A percentile compares a stretch with the other conserved stretches of the same genome.
These are phyloP conservation scores for Thymelicus acteon DNA, from an alignment of 2,888 invertebrate genomes.

Conservation along the genomic window DNA sequence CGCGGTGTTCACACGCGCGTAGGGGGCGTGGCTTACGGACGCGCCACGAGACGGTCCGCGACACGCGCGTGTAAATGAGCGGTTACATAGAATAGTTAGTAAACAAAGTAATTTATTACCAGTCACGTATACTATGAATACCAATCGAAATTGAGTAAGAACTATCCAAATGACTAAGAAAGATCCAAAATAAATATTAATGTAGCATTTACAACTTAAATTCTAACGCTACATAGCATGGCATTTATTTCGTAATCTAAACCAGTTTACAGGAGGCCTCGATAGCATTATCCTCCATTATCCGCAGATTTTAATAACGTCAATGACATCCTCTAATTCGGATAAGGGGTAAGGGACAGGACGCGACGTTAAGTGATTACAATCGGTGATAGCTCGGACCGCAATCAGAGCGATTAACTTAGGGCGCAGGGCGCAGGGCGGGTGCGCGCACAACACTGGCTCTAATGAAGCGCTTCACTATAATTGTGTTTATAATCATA, in stretches of 20 bases:
- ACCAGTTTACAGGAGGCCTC: neutral
- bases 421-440: conserved; percentile 50
- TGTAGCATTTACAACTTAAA: too few relatives aligned
- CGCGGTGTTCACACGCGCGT: too few relatives aligned
- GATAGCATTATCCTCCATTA: conserved; percentile 12
- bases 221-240: too few relatives aligned
- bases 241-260: neutral
- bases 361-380: conserved; percentile 72
- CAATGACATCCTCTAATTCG: conserved; percentile 33
- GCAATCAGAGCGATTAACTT: conserved; percentile 78
- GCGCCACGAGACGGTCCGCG: too few relatives aligned
- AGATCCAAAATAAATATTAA: too few relatives aligned
- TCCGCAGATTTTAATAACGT: conserved; percentile 34
- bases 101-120: neutral
- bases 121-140: too few relatives aligned
- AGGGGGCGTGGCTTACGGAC: too few relatives aligned
- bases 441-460: conserved; percentile 17
- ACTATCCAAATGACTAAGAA: too few relatives aligned
- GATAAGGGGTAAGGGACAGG: conserved; percentile 32
- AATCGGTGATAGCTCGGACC: conserved; percentile 62
- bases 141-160: too few relatives aligned
- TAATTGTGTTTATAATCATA: neutral
- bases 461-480: conserved; percentile 26
- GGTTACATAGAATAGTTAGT: neutral
- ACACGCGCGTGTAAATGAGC: too few relatives aligned